Base-by-base conservation (phyloP, 2,113 vertebrate genomes). In the Brevimyrus niger region DNA sequence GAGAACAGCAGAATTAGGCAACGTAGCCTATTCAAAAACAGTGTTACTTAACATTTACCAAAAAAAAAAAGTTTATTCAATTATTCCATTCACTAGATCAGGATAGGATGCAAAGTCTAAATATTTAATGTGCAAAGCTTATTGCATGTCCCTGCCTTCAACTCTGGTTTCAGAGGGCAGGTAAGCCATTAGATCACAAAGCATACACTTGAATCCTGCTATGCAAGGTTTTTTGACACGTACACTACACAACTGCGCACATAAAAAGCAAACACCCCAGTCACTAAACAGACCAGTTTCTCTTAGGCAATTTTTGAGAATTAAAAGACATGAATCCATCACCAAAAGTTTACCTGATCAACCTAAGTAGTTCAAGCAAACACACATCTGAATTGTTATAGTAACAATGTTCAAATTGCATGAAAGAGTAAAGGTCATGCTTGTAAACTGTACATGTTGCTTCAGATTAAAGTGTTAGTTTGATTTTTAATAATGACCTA, bases 41-140 rank as follows among this genome's bases (percentile, higher is more conserved):
- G 17, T 38, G 35, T 38, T 55, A 87, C 86, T 61, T 17, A 87
- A 23, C 53, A 44, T 42, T 50, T 58, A 53, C 13, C 21, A 21
- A 87, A 35, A 35, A 35, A 87, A 83, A 42, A 31, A 13, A 35
- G 23, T 35, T 19, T 65, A 42, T 87, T 87, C 19, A 61, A 65
- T 42, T 53, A 53, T 50, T 50, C 87, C 55, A 44, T 87, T 65
- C 48, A 87, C 17, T 87, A 17, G 76, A 46, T 80, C 47, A 82
- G 17, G n/a, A 88, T 15, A 69, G 17, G 61, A 46, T 46, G 88
- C 88, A 80, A 89, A 5, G 0, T 7, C 10, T 89, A 85, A 89
- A 89, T 84, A 85, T 85, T 89, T 89, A 35, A 89, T 61, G 51
- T 51, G 88, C 21, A 27, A 89, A 84, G 80, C 51, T 85, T 51